These are phyloP conservation scores for Scartelaos histophorus DNA, from an alignment of 2,113 vertebrate genomes.

Conservation along the genomic window DNA sequence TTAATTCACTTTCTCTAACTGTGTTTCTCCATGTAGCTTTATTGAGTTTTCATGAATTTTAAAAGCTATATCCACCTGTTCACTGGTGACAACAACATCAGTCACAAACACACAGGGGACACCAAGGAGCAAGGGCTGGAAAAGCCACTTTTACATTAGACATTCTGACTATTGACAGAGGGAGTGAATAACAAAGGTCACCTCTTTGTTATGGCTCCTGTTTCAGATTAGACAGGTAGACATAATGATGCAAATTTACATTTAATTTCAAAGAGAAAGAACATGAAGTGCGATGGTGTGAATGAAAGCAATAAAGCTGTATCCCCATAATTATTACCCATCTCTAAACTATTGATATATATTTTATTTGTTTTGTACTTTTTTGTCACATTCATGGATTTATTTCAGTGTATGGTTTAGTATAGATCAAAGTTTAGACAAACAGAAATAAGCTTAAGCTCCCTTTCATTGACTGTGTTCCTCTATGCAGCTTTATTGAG, in stretches of 20 bases:
- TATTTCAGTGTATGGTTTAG: neutral
- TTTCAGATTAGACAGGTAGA: no score
- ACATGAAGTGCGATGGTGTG: no score
- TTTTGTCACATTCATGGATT: no score
- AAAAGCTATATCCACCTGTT: constrained; percentile 50
- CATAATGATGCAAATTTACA: no score
- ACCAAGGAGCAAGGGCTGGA: neutral
- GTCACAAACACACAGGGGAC: constrained; percentile 26
- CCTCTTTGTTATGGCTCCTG: neutral
- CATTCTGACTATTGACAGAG: neutral
- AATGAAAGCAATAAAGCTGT: no score
- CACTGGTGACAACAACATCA: constrained; percentile 47
- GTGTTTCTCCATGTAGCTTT: constrained; percentile 23
- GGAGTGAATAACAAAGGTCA: neutral
- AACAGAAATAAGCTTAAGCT: constrained; percentile 30
- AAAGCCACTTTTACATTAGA: neutral
- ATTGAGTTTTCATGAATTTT: constrained; percentile 55
- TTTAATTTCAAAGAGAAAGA: no score
- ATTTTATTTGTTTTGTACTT: no score
- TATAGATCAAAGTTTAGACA: constrained; percentile 48
- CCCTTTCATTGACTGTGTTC: constrained; percentile 18
- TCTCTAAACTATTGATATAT: no score
- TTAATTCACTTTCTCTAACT: constrained; percentile 35
- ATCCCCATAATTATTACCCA: no score
- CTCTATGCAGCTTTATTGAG: constrained; percentile 30